Base-by-base conservation (phyloP, 2,888 invertebrate genomes). In the Anoncus sp. region DNA sequence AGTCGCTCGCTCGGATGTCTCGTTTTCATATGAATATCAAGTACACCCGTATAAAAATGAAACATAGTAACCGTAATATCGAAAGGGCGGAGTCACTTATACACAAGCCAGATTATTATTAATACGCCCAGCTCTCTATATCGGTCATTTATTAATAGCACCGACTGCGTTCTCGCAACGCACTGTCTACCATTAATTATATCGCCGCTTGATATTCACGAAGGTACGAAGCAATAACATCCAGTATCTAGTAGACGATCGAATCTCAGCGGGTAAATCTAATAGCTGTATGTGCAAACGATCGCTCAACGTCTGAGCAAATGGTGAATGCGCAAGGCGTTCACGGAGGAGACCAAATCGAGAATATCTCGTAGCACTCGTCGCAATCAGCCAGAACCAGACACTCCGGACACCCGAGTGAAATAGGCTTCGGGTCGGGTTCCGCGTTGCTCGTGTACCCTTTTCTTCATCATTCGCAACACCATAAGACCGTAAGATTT, bases 121-220 rank as follows among this genome's bases (percentile, higher is more conserved):
- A 75, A 78, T 75, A 78, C 75, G 71, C 53, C 49, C 55, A 49
- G 75, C 49, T 75, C 62, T 72, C 45, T 24, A 72, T 71, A 75
- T 71, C 70, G 71, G 71, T 75, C 74, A 74, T 71, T 69, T 71
- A 78, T 78, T 71, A 75, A 75, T 78, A 71, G 78, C 55, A 43
- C 53, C 45, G 63, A 62, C 31, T 35, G 45, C 65, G 74, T 75
- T 71, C 71, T 67, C 62, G 74, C 75, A 71, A 55, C 59, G 49
- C 60, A 47, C 55, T 53, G 57, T n/a, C 53, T 38, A 71, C 57
- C 75, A 78, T 78, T 75, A 78, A 75, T 78, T 66, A 78, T 75
- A 71, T 70, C 65, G 43, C 62, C 38, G 71, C 66, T 59, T 38
- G 78, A 78, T 75, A 75, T 71, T 59, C 35, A 75, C 66, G 74